Percentiles rank a stretch among this genome's conserved stretches.
Conservation (phyloP, 2,888 invertebrate genomes). For the Drosophila trichaetosa region DNA sequence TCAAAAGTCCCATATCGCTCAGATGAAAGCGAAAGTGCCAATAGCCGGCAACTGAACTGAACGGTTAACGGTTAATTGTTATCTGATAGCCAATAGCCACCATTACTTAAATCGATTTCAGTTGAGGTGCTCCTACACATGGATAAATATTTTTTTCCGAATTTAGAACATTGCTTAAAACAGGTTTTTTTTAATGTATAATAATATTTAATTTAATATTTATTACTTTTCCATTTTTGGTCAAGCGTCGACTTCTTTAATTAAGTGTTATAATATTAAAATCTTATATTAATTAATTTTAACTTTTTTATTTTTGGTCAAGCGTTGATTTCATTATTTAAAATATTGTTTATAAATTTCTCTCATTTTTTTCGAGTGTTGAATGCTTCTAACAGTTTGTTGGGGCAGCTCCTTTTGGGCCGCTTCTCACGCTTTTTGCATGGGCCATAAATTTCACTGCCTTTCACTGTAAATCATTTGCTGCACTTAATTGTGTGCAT, state of each 20-base stretch:
- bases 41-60: slow-evolving; percentile 18
- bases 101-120: neutral
- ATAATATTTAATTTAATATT: neutral
- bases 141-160: neutral
- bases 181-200: neutral
- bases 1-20: slow-evolving; percentile 26
- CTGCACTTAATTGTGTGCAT: slow-evolving; percentile 70
- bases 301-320: too few relatives aligned
- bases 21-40: slow-evolving; percentile 64
- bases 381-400: slow-evolving; percentile 1
- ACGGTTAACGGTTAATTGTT: neutral
- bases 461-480: slow-evolving; percentile 80
- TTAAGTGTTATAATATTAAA: neutral
- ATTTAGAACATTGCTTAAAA: neutral
- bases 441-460: slow-evolving; percentile 79
- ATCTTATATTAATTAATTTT: neutral
- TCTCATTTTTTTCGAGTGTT: neutral
- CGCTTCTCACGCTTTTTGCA: slow-evolving; percentile 72
- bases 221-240: neutral
- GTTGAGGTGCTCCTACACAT: neutral
- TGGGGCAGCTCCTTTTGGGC: slow-evolving; percentile 12
- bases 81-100: neutral
- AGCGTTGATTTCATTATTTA: too few relatives aligned
- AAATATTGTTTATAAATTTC: neutral
- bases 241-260: neutral